These are phyloP conservation scores for Syndactyla subalaris DNA, from an alignment of 2,797 vertebrate species.

Conservation along the genomic window DNA sequence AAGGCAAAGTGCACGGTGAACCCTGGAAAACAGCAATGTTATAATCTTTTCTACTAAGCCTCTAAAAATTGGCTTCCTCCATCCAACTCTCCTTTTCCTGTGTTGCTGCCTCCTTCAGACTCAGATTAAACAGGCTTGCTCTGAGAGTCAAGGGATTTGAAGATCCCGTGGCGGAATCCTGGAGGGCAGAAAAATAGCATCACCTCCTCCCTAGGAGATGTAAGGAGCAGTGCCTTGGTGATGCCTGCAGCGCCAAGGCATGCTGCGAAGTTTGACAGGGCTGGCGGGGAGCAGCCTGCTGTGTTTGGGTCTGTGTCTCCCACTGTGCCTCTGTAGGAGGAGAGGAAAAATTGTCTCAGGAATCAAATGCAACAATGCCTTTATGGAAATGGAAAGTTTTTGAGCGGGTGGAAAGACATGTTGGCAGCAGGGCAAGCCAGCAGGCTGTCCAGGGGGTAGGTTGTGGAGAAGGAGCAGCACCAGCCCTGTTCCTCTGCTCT, in stretches of 20 bases:
- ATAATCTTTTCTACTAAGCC: background rate
- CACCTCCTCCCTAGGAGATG: background rate
- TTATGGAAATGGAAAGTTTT: background rate
- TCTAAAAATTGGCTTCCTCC: background rate
- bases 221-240: background rate
- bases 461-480: background rate
- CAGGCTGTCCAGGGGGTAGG: fast-evolving
- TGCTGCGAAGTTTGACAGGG: background rate
- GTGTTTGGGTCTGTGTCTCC: background rate
- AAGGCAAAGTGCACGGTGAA: background rate
- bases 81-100: background rate
- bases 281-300: background rate
- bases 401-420: background rate
- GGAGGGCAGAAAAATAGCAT: background rate
- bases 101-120: background rate
- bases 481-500: fast-evolving
- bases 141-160: background rate
- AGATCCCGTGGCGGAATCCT: background rate
- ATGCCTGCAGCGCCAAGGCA: background rate
- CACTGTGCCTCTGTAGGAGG: background rate
- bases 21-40: background rate
- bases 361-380: background rate
- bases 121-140: background rate
- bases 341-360: background rate
- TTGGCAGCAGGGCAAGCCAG: background rate